Evolutionary conservation across 1,140 invertebrate genomes (phyloP), one percentile per base, ranked within the genome.

Genomic region (Ladona fulva): DNA sequence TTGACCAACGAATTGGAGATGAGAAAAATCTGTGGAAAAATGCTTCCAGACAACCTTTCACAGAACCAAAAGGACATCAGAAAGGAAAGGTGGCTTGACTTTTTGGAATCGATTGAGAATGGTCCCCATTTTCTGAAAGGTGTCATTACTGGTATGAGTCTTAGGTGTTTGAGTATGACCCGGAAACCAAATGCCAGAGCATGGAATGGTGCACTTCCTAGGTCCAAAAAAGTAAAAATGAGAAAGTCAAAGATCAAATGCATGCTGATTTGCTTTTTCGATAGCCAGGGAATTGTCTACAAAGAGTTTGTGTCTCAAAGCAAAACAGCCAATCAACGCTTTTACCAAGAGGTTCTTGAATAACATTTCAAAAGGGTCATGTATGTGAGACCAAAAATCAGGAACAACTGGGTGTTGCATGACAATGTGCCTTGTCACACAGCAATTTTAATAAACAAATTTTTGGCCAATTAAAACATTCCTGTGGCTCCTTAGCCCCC

Each of bases 211-310:
- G 19, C 10, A 10, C 44, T 52, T 19, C 44, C 44, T 25, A 24
- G 24, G 29, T 7, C 74, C 74, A 75, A 52, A 52, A 52, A 52
- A 52, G 44, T 19, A 52, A 37, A 8, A 74, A 75, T 75, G 12
- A 29, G 11, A 1, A 78, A 78, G 37, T 78, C 29, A 52, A 78
- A 42, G 74, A 78, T 78, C 77, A 78, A 75, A 78, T 42, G 42
- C 74, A 78, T 78, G 29, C 25, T 78, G 77, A 78, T 78, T 78
- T 78, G 77, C 25, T 78, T 78, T 75, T 75, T 78, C 22, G 77
- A 78, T 75, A 78, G 25, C n/a, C 77, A 78, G 19, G 74, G 77
- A 75, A 78, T 78, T 37, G 22, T 78, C 42, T 74, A 75, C 77
- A 78, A 52, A 11, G 19, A 52, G 44, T 24, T 75, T 8, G 22